Evolutionary conservation across 2,797 vertebrate genomes (phyloP).

Genomic region (Bufotes viridis): DNA sequence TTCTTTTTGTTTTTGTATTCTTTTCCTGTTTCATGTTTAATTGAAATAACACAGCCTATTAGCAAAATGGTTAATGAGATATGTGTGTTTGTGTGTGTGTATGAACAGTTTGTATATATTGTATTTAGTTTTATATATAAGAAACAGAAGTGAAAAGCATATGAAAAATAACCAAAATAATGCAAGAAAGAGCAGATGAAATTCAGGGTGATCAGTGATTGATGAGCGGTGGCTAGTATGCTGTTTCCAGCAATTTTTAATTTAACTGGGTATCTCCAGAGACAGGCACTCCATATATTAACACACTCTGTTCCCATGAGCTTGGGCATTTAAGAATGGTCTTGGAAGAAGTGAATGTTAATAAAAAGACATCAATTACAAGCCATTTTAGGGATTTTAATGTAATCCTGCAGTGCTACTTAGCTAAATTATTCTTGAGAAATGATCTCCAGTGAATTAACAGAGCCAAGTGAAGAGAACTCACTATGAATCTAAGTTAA

Average conservation of each 20-base stretch:
- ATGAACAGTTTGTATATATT: background rate
- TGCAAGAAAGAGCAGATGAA: constrained; percentile 13
- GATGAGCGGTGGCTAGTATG: constrained; percentile 70
- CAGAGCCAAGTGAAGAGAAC: constrained; percentile 73
- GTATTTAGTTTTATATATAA: background rate
- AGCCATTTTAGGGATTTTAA: constrained; percentile 81
- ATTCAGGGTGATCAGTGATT: constrained; percentile 54
- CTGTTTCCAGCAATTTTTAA: constrained; percentile 70
- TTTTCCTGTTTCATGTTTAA: too few relatives aligned
- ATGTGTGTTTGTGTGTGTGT: too few relatives aligned
- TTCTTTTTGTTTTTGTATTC: background rate
- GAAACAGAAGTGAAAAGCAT: background rate
- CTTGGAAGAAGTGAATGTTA: constrained; percentile 80
- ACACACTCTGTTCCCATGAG: constrained; percentile 58
- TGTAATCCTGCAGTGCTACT: constrained; percentile 80
- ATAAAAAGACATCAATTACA: constrained; percentile 85
- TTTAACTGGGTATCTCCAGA: constrained; percentile 68
- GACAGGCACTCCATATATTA: constrained; percentile 64
- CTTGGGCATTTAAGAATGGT: constrained; percentile 64
- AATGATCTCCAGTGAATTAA: constrained; percentile 82
- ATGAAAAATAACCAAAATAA: constrained; percentile 24
- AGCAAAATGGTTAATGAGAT: too few relatives aligned
- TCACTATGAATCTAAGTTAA: constrained; percentile 78
- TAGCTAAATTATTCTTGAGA: constrained; percentile 82
- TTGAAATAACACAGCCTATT: too few relatives aligned